Percentiles rank a stretch among this genome's conserved stretches.
phyloP scores from a whole-genome alignment of 2,113 vertebrate species.

The Leptobrachium ailaonicum region DNA sequence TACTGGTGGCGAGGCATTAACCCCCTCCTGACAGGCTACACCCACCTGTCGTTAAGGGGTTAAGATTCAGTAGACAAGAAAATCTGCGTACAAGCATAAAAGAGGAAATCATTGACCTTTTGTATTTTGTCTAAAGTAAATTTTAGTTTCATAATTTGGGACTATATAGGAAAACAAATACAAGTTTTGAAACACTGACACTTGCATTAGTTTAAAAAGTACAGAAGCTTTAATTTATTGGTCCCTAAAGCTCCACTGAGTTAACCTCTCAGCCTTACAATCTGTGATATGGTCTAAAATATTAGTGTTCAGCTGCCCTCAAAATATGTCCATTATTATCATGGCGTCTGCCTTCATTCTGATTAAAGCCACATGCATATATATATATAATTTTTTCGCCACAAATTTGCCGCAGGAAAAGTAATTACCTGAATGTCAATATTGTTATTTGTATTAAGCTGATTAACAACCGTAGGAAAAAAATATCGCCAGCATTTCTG shows the following conservation, averaged over 20 bases:
- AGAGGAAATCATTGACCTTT: no score
- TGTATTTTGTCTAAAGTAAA: no score
- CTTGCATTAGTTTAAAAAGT: background rate
- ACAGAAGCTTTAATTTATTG: background rate
- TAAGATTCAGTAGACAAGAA: no score
- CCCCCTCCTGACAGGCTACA: no score
- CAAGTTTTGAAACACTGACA: no score
- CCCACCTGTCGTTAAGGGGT: no score
- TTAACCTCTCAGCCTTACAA: conserved; percentile 18
- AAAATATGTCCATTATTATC: conserved; percentile 32
- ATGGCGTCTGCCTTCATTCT: conserved; percentile 47
- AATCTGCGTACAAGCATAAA: no score
- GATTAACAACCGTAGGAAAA: conserved; percentile 73
- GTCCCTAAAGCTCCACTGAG: conserved; percentile 10
- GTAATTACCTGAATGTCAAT: conserved; percentile 78
- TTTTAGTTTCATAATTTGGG: no score
- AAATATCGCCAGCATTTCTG: conserved; percentile 69
- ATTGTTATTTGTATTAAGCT: conserved; percentile 73
- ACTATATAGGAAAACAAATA: no score
- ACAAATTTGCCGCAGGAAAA: conserved; percentile 68
- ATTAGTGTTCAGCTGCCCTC: conserved; percentile 17
- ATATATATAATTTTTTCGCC: conserved; percentile 47
- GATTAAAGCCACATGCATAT: conserved; percentile 71
- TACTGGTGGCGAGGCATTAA: no score
- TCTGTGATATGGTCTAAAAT: conserved; percentile 27